Base-by-base conservation (phyloP, 2,113 vertebrate genomes). In the Leptocoma aspasia region DNA sequence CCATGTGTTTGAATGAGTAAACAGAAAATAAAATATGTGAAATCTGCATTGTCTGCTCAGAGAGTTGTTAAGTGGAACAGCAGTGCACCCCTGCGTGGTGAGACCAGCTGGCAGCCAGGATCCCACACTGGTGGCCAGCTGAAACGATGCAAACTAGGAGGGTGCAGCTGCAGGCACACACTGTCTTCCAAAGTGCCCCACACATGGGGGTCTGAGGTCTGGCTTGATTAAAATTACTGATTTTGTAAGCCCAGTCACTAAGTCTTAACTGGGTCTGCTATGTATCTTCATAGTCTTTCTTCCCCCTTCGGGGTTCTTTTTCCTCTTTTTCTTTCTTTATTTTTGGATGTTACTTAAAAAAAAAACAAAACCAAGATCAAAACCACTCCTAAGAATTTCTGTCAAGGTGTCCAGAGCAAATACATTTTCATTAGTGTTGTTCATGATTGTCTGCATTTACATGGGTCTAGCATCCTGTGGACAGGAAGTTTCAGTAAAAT, bases 41-140 rank as follows among this genome's bases (percentile, higher is more conserved):
- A 88, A 76, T 31, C n/a, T 5, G 0, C 49, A 37, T n/a, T 2
- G 2, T 56, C 41, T 6, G 2, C 18, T 90, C 28, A n/a, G 44
- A 66, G 11, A 15, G 5, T 1, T 41, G 33, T 8, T 72, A 76
- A 79, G 47, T 0, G 4, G 20, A 78, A 49, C 8, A 72, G 28
- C 50, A 72, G 12, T 2, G 0, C 44, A 50, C 7, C 8, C 17
- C 50, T 15, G 8, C 0, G 0, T 26, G 23, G 24, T 2, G 2
- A 78, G 64, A 22, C 22, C 8, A 17, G 45, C 56, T 91, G 33
- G 27, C 5, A 5, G 44, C 56, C 80, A 83, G 42, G 17, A 44
- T 53, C 35, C 52, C 44, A 22, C 1, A 3, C 15, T 3, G 0
- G 12, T 33, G 28, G 23, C 31, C 37, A 22, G n/a, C 37, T 61